Evolutionary conservation across 2,113 vertebrate genomes (phyloP), one percentile per base, ranked within the genome.

Genomic region (Patagioenas fasciata): DNA sequence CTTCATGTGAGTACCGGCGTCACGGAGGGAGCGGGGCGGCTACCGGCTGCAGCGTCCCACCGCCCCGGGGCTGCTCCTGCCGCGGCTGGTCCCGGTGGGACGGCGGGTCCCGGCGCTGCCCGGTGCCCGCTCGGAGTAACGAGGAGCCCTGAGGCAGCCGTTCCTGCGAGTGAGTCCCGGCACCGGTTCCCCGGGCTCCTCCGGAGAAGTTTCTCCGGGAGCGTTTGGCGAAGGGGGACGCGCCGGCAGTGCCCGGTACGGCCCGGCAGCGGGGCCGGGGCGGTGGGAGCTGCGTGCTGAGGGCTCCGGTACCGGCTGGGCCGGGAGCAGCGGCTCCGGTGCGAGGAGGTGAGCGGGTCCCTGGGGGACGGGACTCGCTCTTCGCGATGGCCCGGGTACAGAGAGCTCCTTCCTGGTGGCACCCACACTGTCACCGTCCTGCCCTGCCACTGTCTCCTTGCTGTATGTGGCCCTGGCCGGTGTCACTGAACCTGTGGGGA

Each of bases 1-100:
- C 31, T 99, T 99, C 77, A 99, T 99, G 99, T 99, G 95, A 99
- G 99, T 99, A 98, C 91, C 47, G 15, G 42, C 42, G 42, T 17
- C 15, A 16, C 42, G 42, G 54, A 21, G 48, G 48, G 48, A 50
- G 48, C 48, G 48, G 48, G 48, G 48, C 20, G 48, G 42, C 42
- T 44, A 17, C 42, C 42, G 48, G 48, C 48, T 50, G 48, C 48
- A 50, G 48, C 21, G 23, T 50, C 48, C 48, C 48, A 12, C 20
- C 42, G 42, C 42, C 42, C 16, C 42, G 42, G 42, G 42, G 42
- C 42, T 17, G 42, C 42, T 42, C 15, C 42, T 15, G 42, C 15
- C 42, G 96, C 98, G 98, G 85, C 98, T 98, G 19, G 98, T 98
- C 96, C 93, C 67, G 92, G 93, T 57, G 70, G 42, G 15, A 44